Evolutionary conservation across 1,140 invertebrate species (phyloP).

Genomic region (Propsilocerus akamusi): DNA sequence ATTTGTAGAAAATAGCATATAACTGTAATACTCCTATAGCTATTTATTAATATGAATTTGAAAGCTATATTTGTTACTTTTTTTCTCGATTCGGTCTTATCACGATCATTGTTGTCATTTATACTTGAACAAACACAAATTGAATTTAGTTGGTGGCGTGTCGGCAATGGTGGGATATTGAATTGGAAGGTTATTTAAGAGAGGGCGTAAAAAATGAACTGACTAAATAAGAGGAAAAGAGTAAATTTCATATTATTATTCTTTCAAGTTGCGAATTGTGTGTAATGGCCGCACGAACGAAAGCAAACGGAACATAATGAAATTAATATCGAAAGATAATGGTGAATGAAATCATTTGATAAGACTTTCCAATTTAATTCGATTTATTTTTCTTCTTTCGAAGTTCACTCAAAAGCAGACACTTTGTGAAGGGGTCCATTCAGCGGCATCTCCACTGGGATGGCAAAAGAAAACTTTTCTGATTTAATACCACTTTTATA

Average conservation of each 20-base stretch:
- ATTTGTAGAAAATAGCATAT: too few relatives aligned
- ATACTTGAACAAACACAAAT: background rate
- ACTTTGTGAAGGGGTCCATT: too few relatives aligned
- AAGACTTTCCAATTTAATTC: background rate
- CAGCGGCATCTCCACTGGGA: too few relatives aligned
- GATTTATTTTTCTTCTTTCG: background rate
- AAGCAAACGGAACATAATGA: constrained; percentile 1
- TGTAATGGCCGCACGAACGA: too few relatives aligned
- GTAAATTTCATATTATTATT: background rate
- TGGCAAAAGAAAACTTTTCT: too few relatives aligned
- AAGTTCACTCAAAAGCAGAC: too few relatives aligned
- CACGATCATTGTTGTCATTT: background rate
- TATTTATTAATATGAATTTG: background rate
- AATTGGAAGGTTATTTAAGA: background rate
- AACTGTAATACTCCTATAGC: too few relatives aligned
- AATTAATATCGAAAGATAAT: constrained; percentile 1
- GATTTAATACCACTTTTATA: too few relatives aligned
- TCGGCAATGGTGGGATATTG: background rate
- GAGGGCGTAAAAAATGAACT: background rate
- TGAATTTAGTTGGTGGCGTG: background rate
- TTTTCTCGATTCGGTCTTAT: too few relatives aligned
- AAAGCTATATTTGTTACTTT: background rate
- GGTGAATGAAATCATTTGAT: background rate
- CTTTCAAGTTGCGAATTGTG: too few relatives aligned
- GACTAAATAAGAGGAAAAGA: background rate